Percentiles rank a stretch among this genome's conserved stretches.
phyloP scores from a whole-genome alignment of 1,140 invertebrate species.

The Drosophila murphyi region DNA sequence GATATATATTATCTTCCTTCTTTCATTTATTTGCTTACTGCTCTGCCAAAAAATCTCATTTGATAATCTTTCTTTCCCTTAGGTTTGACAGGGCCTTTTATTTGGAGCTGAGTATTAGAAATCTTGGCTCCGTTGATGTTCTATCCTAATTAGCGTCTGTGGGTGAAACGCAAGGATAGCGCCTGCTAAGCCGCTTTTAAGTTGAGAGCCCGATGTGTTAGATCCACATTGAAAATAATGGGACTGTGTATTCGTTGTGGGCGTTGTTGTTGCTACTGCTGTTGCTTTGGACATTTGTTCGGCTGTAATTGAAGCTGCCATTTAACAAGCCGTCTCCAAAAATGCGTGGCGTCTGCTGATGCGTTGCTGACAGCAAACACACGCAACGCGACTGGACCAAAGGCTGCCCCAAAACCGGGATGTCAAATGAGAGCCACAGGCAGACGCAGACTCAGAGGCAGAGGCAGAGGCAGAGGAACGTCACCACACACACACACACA shows the following conservation, averaged over 20 bases:
- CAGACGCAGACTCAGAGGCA: slow-evolving; percentile 11
- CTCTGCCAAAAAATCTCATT: slow-evolving; percentile 1
- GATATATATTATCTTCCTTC: slow-evolving; percentile 2
- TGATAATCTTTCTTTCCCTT: not conserved
- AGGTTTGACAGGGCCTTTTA: not conserved
- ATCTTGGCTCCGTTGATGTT: slow-evolving; percentile 7
- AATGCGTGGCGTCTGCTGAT: slow-evolving; percentile 49
- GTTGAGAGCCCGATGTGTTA: slow-evolving; percentile 25
- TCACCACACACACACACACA: slow-evolving; percentile 28
- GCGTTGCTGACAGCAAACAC: slow-evolving; percentile 69
- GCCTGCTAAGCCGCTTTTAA: slow-evolving; percentile 65
- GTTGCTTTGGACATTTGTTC: slow-evolving; percentile 45
- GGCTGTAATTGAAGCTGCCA: slow-evolving; percentile 69
- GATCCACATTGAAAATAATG: slow-evolving; percentile 1
- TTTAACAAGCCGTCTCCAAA: slow-evolving; percentile 33
- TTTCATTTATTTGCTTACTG: not conserved
- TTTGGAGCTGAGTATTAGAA: slow-evolving; percentile 3
- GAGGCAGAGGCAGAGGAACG: slow-evolving; percentile 2
- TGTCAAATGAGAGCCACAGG: slow-evolving; percentile 58
- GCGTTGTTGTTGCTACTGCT: slow-evolving; percentile 10
- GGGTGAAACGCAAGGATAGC: slow-evolving; percentile 46
- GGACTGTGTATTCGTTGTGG: slow-evolving; percentile 7
- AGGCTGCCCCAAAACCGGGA: slow-evolving; percentile 31
- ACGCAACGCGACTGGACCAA: slow-evolving; percentile 40
- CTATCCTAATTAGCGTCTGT: slow-evolving; percentile 56